Evolutionary conservation across 2,888 invertebrate genomes (phyloP), one percentile per base, ranked within the genome.

Genomic region (Coelinius sp.): DNA sequence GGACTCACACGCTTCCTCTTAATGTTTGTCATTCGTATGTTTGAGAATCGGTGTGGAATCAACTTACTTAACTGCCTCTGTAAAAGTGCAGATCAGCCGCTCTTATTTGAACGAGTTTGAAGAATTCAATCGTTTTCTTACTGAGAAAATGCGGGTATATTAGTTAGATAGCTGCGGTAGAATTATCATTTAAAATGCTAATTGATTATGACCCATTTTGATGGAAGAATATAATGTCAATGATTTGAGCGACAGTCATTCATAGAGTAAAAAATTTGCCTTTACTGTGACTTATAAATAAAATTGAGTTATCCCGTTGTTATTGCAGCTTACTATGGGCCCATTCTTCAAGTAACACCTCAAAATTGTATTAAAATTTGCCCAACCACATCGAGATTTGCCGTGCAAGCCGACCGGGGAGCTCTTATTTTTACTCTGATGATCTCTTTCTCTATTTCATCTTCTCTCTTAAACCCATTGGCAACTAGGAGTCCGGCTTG

Each of bases 11-110:
- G 73, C 76, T 78, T 82, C 81, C 79, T 70, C 64, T 24, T 53
- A 80, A 81, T 87, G 85, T 87, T 86, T 86, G 85, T 84, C 86
- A 82, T 84, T 85, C 83, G 83, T 84, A 86, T 85, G 86, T 86
- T 87, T 86, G 84, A 85, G 85, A 83, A 81, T 81, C 84, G 81
- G 80, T 82, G 84, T 84, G 84, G 84, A 83, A 85, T 81, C 82
- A 84, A 84, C 86, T 85, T 83, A 85, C 85, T 83, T 81, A 84
- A 59, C 85, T 85, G 85, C 85, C 85, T 84, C 85, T 80, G 85
- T 83, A 53, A 56, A 66, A 70, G 65, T 56, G 67, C 35, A 74
- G 17, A 70, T 68, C 52, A 68, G 68, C 62, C 70, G 56, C 72
- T 73, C 70, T 70, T 73, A 66, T 76, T 74, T 76, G 63, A 66